Evolutionary conservation across 2,888 invertebrate species (phyloP), one percentile per base, ranked within the genome.

Genomic region (Thysanoteuthis rhombus): DNA sequence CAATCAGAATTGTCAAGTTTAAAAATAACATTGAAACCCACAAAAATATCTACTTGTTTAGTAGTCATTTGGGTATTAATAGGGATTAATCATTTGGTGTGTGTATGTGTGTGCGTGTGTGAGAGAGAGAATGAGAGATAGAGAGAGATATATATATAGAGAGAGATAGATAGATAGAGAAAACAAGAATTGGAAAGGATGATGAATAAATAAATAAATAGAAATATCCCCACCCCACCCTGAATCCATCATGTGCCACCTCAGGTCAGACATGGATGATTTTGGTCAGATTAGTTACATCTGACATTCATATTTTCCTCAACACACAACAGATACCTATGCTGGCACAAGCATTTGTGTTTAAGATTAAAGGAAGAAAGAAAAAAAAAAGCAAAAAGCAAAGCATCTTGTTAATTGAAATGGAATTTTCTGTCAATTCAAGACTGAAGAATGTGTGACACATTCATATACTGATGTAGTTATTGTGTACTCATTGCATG

Each of bases 141-240:
- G 52, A 58, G 52, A 25, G 28, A 58, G 52, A 58, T 6, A 25
- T 22, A 28, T 22, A 16, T 1, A 19, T 22, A 75, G 75, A 75
- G 75, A 75, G 75, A 16, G n/a, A 75, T n/a, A 12, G n/a, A 10
- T 10, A 4, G 2, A 36, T 4, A 4, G 16, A n/a, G n/a, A 36
- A 25, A 36, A 16, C 0, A n/a, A 75, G n/a, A 36, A 16, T 16
- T n/a, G n/a, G 75, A 75, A 75, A 75, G 75, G n/a, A 36, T 75
- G n/a, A 75, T 75, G n/a, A 75, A 75, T 75, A 75, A 75, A 75
- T 75, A 75, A 75, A 75, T n/a, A n/a, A 75, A n/a, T n/a, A 75
- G n/a, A n/a, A 52, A 25, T 52, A n/a, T n/a, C 75, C 75, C 12
- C 12, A n/a, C 75, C n/a, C 75, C 75, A 16, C 52, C 52, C 22